Base-by-base conservation (phyloP, 2,113 vertebrate species). In the Bombycilla garrulus region DNA sequence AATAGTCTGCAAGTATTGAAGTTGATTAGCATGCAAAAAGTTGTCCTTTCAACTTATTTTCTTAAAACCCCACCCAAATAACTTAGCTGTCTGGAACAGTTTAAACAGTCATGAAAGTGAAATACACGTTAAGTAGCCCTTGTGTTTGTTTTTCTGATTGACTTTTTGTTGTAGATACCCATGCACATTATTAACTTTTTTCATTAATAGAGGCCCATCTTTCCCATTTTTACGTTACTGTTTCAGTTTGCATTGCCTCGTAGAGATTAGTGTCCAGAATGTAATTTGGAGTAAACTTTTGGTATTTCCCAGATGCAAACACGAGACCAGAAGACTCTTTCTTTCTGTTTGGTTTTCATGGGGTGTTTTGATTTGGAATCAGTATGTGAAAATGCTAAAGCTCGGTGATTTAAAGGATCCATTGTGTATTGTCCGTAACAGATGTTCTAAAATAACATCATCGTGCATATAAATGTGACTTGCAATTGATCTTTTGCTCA, bases 401-500 rank as follows among this genome's bases (percentile, higher is more conserved):
- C 25, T 82, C 1, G 0, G 31, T 50, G 6, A 54, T 86, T 91
- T 87, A 87, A 92, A 84, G 25, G 35, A 79, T 76, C 80, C 50
- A 70, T 92, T 95, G 86, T 95, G 31, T 26, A 57, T 95, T 87
- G 86, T 95, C 38, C 12, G 5, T 69, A 71, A 57, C 57, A 91
- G 65, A 81, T 96, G 93, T 89, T 95, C 67, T 78, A 64, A 87
- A 95, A 79, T 91, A 89, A 71, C 89, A 69, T 91, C 81, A 88
- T 10, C 21, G 4, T 70, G 60, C 50, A 89, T 93, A 42, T 33
- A 53, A 81, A 88, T 88, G 44, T 36, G 76, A 88, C 24, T 78
- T 77, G 25, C 24, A 65, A 33, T 38, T 11, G 3, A 4, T 74
- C 60, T 66, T 74, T 62, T 93, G 88, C 88, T 83, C 25, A 47